phyloP scores from a whole-genome alignment of 2,113 vertebrate species.

The Oxyruncus cristatus region DNA sequence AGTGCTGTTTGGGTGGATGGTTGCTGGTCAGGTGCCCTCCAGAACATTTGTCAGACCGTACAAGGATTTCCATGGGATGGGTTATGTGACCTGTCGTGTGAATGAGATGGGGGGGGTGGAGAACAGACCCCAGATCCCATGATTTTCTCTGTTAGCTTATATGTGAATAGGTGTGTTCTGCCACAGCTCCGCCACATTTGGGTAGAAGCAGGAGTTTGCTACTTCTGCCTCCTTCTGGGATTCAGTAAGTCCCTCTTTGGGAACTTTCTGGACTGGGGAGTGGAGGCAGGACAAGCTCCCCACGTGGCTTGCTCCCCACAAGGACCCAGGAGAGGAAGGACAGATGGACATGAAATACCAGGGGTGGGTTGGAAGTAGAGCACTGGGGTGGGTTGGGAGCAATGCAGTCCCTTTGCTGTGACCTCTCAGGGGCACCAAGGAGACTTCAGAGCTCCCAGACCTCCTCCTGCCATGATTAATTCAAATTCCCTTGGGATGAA shows the following conservation, averaged over 20 bases:
- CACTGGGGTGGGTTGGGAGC: too few relatives aligned
- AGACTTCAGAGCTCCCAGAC: not conserved
- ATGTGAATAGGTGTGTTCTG: not conserved
- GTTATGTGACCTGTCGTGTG: not conserved
- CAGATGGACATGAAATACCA: not conserved
- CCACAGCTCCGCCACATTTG: not conserved
- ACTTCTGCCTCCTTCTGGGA: not conserved
- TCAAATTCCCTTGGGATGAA: not conserved
- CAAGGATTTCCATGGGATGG: rapidly evolving
- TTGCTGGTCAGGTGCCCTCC: not conserved
- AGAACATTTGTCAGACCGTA: rapidly evolving
- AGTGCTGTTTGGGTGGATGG: too few relatives aligned
- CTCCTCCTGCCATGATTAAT: not conserved
- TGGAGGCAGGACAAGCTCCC: not conserved
- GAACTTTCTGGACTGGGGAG: not conserved
- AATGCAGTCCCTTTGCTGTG: not conserved
- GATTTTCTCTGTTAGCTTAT: not conserved
- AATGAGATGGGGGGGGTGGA: rapidly evolving
- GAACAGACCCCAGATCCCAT: not conserved
- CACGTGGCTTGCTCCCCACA: not conserved
- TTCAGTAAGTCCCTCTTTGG: not conserved
- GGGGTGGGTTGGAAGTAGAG: not conserved
- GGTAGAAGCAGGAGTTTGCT: not conserved
- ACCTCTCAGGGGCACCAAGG: not conserved
- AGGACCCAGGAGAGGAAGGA: not conserved